Evolutionary conservation across 2,113 vertebrate genomes (phyloP).

Genomic region (Hemiprocne comata): DNA sequence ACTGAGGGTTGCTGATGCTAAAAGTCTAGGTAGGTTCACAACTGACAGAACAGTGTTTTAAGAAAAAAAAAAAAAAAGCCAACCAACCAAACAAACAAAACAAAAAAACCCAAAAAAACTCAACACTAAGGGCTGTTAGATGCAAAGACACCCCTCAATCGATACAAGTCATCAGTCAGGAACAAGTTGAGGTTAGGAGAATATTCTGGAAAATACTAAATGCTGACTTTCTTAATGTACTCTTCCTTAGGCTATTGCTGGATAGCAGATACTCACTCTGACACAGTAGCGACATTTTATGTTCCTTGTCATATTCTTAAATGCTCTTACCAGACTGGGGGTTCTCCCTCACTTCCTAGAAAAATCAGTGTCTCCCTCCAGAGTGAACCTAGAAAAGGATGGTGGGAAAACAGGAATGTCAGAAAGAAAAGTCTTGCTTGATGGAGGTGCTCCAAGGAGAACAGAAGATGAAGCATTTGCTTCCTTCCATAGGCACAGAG

Average conservation of each 20-base stretch:
- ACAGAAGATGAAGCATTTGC: not conserved
- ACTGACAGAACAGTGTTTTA: not conserved
- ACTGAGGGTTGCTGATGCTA: not conserved
- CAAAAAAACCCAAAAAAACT: no score
- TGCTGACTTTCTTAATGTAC: not conserved
- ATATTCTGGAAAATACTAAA: not conserved
- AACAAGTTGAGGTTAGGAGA: not conserved
- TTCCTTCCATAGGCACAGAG: not conserved
- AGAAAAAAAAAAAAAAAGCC: not conserved
- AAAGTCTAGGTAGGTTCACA: not conserved
- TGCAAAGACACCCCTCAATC: not conserved
- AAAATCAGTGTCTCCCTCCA: not conserved
- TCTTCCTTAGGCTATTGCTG: not conserved
- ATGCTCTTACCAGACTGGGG: not conserved
- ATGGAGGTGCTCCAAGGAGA: not conserved
- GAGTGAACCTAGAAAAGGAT: not conserved
- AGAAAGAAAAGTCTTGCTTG: not conserved
- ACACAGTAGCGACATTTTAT: not conserved
- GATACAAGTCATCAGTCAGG: rapidly evolving
- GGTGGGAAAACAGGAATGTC: not conserved
- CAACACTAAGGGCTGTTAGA: not conserved
- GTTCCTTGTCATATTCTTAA: not conserved
- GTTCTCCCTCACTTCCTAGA: not conserved
- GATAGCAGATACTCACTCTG: not conserved
- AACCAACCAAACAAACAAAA: no score